phyloP scores from a whole-genome alignment of 2,797 vertebrate genomes.

The Brachyalestes nurse region DNA sequence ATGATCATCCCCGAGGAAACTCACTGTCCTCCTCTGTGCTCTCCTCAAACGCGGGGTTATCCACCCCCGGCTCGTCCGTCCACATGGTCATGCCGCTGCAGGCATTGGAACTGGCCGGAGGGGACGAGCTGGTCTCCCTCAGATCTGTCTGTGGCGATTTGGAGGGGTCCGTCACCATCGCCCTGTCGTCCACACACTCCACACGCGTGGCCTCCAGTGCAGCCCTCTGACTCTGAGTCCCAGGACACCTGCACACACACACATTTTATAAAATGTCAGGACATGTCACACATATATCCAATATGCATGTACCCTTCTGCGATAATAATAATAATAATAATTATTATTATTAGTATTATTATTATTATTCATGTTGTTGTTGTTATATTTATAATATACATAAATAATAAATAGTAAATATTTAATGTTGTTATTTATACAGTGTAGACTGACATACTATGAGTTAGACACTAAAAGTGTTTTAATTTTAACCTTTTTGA shows the following conservation, averaged over 20 bases:
- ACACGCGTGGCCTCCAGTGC: constrained; percentile 81
- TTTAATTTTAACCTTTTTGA: too few relatives aligned
- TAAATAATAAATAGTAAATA: too few relatives aligned
- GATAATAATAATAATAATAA: too few relatives aligned
- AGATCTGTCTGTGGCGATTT: constrained; percentile 82
- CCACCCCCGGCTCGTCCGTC: constrained; percentile 87
- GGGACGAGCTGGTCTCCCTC: constrained; percentile 76
- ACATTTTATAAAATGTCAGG: neutral
- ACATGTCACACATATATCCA: neutral
- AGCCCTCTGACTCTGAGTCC: constrained; percentile 86
- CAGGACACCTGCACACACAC: constrained; percentile 85
- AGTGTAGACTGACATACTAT: too few relatives aligned
- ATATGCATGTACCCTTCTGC: too few relatives aligned
- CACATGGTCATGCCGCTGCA: constrained; percentile 77
- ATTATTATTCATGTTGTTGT: too few relatives aligned
- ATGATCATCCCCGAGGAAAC: constrained; percentile 60
- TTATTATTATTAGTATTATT: too few relatives aligned
- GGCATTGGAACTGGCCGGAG: constrained; percentile 65
- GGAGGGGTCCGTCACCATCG: constrained; percentile 73
- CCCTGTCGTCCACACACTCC: constrained; percentile 79
- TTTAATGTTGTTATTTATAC: too few relatives aligned
- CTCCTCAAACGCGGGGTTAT: constrained; percentile 96
- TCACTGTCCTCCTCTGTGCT: constrained; percentile 88
- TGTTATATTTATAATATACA: too few relatives aligned
- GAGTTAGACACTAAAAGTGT: too few relatives aligned